Base-by-base conservation (phyloP, 2,888 invertebrate genomes). In the Eutolmus rufibarbis region DNA sequence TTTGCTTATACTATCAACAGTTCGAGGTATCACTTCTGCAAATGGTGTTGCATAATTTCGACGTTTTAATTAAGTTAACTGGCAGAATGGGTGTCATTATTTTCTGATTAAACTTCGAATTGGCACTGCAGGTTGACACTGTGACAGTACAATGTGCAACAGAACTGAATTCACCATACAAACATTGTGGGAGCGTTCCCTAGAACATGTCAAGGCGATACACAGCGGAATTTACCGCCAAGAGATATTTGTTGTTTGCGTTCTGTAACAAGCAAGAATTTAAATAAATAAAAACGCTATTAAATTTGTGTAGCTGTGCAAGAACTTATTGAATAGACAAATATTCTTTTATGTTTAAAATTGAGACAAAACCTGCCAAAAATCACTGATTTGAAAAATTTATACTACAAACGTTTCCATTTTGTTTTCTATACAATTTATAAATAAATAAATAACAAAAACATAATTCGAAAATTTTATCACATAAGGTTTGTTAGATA, bases 1-100 rank as follows among this genome's bases (percentile, higher is more conserved):
- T 66, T 51, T 19, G 16, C 51, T 23, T n/a, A 34, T 81, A 66
- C 31, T 46, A 66, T 31, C 74, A 40, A 84, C 84, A 40, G 74
- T n/a, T 37, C 74, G 84, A 40, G 37, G 84, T 74, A 57, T 34
- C 81, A 51, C 74, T 57, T 34, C 84, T 57, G 66, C 31, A 66
- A 57, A 40, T 74, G 37, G 57, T 84, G 84, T 84, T 84, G 84
- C 84, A 84, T 84, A 84, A 84, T 84, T 84, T 84, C 84, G 84
- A 84, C 84, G 40, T 84, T 84, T 84, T 84, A 84, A 84, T 84
- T 84, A 84, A 84, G 84, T 40, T 66, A 84, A 57, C 84, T n/a
- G 66, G 74, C 40, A 28, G 66, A 81, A 46, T 81, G 51, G 66
- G 66, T 84, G 84, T 84, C 84, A 74, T 81, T 81, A 81, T 40